A percentile compares a stretch with the other conserved stretches of the same genome.
phyloP scores from a whole-genome alignment of 1,140 invertebrate species.

The Formica selysi region DNA sequence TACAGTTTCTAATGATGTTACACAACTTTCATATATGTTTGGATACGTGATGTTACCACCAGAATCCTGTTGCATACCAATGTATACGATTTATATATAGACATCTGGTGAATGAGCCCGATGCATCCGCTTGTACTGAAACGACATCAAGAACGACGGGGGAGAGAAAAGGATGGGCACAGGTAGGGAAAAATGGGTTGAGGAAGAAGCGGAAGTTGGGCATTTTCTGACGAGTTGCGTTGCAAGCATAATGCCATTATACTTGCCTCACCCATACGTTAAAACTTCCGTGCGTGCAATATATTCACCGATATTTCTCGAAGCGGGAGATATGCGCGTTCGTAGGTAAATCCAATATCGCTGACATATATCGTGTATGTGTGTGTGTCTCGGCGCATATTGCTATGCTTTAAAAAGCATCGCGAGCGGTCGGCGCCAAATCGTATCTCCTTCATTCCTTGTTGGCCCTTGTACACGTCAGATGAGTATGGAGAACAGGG shows the following conservation, averaged over 20 bases:
- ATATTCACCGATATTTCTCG: constrained; percentile 52
- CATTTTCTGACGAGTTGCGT: constrained; percentile 63
- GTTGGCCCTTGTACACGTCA: constrained; percentile 54
- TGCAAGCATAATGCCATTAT: constrained; percentile 67
- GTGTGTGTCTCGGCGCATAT: constrained; percentile 54
- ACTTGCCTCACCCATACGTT: constrained; percentile 10
- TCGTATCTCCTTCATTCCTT: constrained; percentile 57
- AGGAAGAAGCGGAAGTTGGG: constrained; percentile 54
- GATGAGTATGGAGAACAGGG: constrained; percentile 48
- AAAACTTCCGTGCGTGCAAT: constrained; percentile 9
- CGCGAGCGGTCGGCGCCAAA: constrained; percentile 38
- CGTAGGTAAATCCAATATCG: constrained; percentile 67
- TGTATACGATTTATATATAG: constrained; percentile 41
- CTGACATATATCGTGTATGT: constrained; percentile 38
- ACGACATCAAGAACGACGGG: constrained; percentile 35
- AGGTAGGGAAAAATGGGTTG: constrained; percentile 16
- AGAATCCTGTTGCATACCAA: background rate
- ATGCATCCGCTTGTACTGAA: constrained; percentile 35
- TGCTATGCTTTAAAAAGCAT: constrained; percentile 66
- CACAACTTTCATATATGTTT: background rate
- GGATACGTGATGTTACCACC: background rate
- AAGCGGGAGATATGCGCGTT: constrained; percentile 34
- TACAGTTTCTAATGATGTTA: background rate
- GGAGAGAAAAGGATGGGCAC: background rate
- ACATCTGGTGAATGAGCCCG: constrained; percentile 8